phyloP scores from a whole-genome alignment of 64 coral and sea anemone genomes.

The Platygyra sinensis region DNA sequence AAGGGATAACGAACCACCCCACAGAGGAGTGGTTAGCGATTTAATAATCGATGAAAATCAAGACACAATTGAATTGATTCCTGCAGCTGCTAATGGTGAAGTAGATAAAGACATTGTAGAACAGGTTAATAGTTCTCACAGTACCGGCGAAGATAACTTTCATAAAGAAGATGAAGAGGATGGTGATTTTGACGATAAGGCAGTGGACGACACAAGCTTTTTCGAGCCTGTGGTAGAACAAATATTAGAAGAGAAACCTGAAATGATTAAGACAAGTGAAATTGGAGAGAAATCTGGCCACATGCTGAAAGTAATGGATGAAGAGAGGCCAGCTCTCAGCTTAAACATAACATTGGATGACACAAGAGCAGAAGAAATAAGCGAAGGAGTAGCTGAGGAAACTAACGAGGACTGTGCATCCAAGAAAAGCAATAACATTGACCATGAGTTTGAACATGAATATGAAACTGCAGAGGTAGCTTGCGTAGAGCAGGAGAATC shows the following conservation, averaged over 20 bases:
- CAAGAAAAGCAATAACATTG: background rate
- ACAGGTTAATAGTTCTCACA: background rate
- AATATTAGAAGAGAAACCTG: background rate
- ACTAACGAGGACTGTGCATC: background rate
- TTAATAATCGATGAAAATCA: background rate
- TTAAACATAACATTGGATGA: too few relatives aligned
- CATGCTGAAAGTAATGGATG: background rate
- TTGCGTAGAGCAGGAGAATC: background rate
- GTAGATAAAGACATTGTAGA: background rate
- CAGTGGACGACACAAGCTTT: background rate
- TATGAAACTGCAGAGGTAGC: background rate
- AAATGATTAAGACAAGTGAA: background rate
- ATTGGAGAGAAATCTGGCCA: background rate
- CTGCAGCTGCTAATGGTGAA: conserved; percentile 41
- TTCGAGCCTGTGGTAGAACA: background rate
- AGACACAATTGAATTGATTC: background rate
- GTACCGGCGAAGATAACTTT: background rate
- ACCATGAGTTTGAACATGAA: background rate
- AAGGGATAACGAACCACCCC: background rate
- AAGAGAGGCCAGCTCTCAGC: background rate
- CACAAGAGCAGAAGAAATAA: background rate
- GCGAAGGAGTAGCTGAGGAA: background rate
- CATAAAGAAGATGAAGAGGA: background rate
- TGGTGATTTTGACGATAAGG: background rate
- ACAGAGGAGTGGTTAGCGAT: background rate